Evolutionary conservation across 2,113 vertebrate species (phyloP), one percentile per base, ranked within the genome.

Genomic region (Astur gentilis): DNA sequence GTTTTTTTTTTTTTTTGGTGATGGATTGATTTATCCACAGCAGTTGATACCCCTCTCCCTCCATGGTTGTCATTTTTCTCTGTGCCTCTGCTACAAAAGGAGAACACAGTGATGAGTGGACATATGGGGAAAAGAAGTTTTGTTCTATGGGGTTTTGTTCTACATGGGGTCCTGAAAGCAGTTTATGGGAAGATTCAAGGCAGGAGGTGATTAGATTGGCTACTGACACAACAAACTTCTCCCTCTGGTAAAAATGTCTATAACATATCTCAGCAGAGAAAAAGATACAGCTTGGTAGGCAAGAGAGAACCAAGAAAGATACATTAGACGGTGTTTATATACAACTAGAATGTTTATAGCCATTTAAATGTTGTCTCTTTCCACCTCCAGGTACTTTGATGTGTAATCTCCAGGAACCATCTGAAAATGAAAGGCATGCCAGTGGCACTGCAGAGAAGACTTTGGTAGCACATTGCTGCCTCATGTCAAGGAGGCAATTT

Each of bases 11-110:
- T 67, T 69, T 71, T 83, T 89, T 89, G 72, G 94, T 99, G 98
- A 99, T 99, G 98, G 99, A 99, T 98, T 99, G 99, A 99, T 99
- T 99, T 98, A 98, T 98, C 98, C 80, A 97, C 95, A 44, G 97
- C 97, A 98, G 97, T 98, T 97, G 98, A 98, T 98, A 97, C 95
- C 95, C 96, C 91, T 97, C 81, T 96, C 66, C 76, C 69, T 96
- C 72, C 65, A 78, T 44, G 96, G 94, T 97, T 98, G 98, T 98
- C 98, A 97, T 97, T 96, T 98, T 97, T 57, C 65, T 82, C 77
- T 49, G 17, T 93, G 42, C 42, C 50, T 95, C 54, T 90, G 57
- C 86, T 86, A 31, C 2, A 14, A 79, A 90, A 89, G 31, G 55
- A 83, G 60, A 95, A 70, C 36, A 50, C 72, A 38, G 65, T 80